Base-by-base conservation (phyloP, 2,113 vertebrate genomes). In the Octodon degus region DNA sequence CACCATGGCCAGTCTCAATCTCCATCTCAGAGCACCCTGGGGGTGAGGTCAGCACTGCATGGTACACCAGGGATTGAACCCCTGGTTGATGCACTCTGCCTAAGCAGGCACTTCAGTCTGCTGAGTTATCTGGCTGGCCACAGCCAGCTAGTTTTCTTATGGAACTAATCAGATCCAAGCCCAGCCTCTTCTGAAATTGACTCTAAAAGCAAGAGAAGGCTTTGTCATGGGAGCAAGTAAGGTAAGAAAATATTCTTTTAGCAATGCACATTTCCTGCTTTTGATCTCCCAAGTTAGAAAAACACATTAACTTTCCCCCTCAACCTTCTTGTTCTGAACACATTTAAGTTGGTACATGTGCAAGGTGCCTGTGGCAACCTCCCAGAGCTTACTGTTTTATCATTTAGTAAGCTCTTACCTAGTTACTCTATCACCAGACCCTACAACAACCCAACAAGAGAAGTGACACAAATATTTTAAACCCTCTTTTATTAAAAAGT, bases 121-220 rank as follows among this genome's bases (percentile, higher is more conserved):
- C 50, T 50, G 9, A 50, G 11, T 12, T 50, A 50, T 50, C 11
- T 50, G 50, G 50, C 50, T 12, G 50, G 50, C 50, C 72, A 53
- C 19, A 7, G 67, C 60, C 22, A 30, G 47, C 25, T 85, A 83
- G 32, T 25, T 82, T 53, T 77, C 82, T 67, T 58, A 25, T 77
- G 80, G 47, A 93, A 76, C 53, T 85, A 70, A 72, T 93, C 67
- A 96, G 94, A 47, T 90, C 84, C 14, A 63, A 87, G 32, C 25
- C 60, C 86, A 79, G n/a, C 79, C 43, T 91, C n/a, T 24, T 89
- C 89, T 63, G 72, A 92, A 93, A 83, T 30, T 32, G 55, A 65
- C 40, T 90, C 72, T 62, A 62, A 93, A 88, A 83, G 81, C 83
- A 74, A 79, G 88, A 6, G 37, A 82, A 80, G 14, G 43, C 40